Conservation (phyloP, 2,888 invertebrate species). For the Hoplodrina blanda region DNA sequence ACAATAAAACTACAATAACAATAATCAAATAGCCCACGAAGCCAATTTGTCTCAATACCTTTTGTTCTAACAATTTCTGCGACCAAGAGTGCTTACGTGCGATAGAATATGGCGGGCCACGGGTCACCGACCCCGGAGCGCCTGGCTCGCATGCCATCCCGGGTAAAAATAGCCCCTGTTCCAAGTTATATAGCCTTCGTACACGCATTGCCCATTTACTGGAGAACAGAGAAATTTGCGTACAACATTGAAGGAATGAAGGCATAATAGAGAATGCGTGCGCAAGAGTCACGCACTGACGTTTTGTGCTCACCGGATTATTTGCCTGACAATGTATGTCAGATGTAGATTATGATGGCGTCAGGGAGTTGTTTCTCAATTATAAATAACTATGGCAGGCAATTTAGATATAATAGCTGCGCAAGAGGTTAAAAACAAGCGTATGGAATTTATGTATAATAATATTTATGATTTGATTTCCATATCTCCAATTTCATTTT, state of each 20-base stretch:
- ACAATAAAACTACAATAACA: conserved; percentile 19
- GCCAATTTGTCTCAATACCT: conserved; percentile 55
- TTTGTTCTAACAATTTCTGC: conserved; percentile 56
- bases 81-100: conserved; percentile 40
- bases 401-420: conserved; percentile 14
- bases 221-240: conserved; percentile 59
- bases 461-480: conserved; percentile 16
- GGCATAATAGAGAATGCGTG: conserved; percentile 64
- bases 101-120: conserved; percentile 53
- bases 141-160: conserved; percentile 74
- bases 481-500: conserved; percentile 34
- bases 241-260: conserved; percentile 53
- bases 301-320: conserved; percentile 57
- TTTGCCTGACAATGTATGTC: conserved; percentile 61
- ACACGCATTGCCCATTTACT: conserved; percentile 61
- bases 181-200: conserved; percentile 49
- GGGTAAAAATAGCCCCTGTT: conserved; percentile 70
- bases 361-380: conserved; percentile 35
- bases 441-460: not conserved
- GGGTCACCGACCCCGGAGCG: conserved; percentile 77
- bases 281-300: conserved; percentile 56
- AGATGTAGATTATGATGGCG: conserved; percentile 58
- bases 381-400: conserved; percentile 15
- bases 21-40: conserved; percentile 32
- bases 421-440: not conserved